Evolutionary conservation across 2,113 vertebrate species (phyloP).

Genomic region (Neogobius melanostomus): DNA sequence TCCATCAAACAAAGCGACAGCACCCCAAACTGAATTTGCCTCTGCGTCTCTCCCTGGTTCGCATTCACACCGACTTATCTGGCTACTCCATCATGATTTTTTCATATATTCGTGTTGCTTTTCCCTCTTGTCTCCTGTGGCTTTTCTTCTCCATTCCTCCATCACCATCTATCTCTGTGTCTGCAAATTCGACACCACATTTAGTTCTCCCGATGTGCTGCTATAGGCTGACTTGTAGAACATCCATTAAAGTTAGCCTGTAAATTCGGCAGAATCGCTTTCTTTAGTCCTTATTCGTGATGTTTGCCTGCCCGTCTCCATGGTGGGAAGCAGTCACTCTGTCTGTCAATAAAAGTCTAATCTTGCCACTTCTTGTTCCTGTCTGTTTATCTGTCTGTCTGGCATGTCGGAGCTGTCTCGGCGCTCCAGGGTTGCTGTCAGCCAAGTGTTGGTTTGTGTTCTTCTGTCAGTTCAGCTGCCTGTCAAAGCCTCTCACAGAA

Average conservation of each 20-base stretch:
- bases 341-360: conserved; percentile 70
- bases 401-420: conserved; percentile 67
- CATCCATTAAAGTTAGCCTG: conserved; percentile 49
- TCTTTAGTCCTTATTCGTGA: conserved; percentile 38
- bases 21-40: conserved; percentile 48
- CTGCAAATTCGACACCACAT: conserved; percentile 53
- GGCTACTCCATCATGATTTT: conserved; percentile 51
- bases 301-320: conserved; percentile 47
- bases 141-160: conserved; percentile 42
- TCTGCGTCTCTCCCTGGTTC: conserved; percentile 36
- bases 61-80: conserved; percentile 39
- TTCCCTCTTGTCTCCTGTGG: conserved; percentile 42
- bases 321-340: conserved; percentile 52
- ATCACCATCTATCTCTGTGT: conserved; percentile 56
- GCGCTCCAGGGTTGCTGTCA: conserved; percentile 71
- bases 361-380: conserved; percentile 60
- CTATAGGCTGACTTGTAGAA: conserved; percentile 38
- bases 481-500: conserved; percentile 70
- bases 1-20: conserved; percentile 58
- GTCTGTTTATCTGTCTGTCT: conserved; percentile 71
- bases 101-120: conserved; percentile 47
- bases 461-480: conserved; percentile 73
- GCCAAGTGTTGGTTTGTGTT: conserved; percentile 72
- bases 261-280: conserved; percentile 51
- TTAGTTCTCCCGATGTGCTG: conserved; percentile 37